Evolutionary conservation across 2,797 vertebrate genomes (phyloP).

Genomic region (Molossus molossus): DNA sequence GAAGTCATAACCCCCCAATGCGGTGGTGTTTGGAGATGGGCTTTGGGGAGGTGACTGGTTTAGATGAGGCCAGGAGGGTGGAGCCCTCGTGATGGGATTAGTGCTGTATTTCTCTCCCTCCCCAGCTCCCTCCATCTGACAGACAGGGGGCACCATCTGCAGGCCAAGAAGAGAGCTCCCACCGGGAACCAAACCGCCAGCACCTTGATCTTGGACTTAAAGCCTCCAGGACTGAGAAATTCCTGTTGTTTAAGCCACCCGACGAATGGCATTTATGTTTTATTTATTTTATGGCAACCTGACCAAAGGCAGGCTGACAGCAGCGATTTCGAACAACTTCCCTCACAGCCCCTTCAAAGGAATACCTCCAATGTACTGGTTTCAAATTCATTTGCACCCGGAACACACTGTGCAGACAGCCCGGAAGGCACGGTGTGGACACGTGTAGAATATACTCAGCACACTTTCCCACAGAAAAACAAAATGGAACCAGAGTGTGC

Average conservation of each 20-base stretch:
- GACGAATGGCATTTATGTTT: background rate
- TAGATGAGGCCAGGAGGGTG: background rate
- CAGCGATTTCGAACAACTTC: background rate
- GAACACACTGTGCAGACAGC: background rate
- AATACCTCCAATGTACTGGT: background rate
- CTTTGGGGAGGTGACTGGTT: background rate
- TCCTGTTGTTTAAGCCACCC: background rate
- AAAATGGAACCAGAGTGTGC: background rate
- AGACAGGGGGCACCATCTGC: background rate
- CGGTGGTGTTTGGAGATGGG: background rate
- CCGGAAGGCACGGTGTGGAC: background rate
- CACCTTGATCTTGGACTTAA: background rate
- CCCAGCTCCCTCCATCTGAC: background rate
- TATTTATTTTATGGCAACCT: background rate
- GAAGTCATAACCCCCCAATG: background rate
- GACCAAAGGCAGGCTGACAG: background rate
- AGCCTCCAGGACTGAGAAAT: background rate
- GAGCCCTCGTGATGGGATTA: background rate
- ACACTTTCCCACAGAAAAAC: background rate
- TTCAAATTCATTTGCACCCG: background rate
- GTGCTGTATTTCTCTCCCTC: background rate
- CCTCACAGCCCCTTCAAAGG: background rate
- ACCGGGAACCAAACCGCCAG: background rate
- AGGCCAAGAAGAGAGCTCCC: background rate
- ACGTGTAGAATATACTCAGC: background rate